phyloP scores from a whole-genome alignment of 2,888 invertebrate genomes.

The Eupithecia insigniata region DNA sequence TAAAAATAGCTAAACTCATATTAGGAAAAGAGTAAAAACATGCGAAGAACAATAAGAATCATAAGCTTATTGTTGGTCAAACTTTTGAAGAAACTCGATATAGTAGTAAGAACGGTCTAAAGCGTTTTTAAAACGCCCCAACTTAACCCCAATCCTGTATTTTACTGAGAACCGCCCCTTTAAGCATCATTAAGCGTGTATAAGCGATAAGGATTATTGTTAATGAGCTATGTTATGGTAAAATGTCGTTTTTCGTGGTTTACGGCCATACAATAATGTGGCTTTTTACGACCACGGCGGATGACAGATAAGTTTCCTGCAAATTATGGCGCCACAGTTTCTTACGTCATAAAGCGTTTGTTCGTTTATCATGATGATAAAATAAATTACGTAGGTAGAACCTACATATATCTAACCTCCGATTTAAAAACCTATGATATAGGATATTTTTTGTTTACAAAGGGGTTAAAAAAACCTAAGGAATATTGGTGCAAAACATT shows the following conservation, averaged over 20 bases:
- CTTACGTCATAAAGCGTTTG: slow-evolving; percentile 5
- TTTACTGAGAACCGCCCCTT: slow-evolving; percentile 61
- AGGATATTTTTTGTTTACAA: too few relatives aligned
- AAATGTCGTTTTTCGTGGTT: slow-evolving; percentile 61
- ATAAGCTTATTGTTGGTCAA: not conserved
- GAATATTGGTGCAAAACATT: too few relatives aligned
- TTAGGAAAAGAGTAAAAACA: not conserved
- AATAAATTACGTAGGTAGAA: not conserved
- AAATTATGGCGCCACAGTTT: slow-evolving; percentile 24
- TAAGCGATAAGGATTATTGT: slow-evolving; percentile 74
- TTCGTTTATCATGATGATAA: slow-evolving; percentile 10
- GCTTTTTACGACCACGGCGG: slow-evolving; percentile 43
- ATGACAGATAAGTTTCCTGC: slow-evolving; percentile 33
- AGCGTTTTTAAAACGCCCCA: not conserved
- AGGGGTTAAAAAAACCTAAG: too few relatives aligned
- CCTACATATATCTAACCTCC: too few relatives aligned
- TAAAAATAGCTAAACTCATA: not conserved
- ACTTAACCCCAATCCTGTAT: slow-evolving; percentile 35
- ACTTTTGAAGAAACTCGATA: not conserved
- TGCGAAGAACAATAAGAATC: not conserved
- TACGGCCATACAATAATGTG: slow-evolving; percentile 49
- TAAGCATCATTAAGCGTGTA: slow-evolving; percentile 78
- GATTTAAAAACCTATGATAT: too few relatives aligned
- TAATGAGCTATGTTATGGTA: slow-evolving; percentile 73
- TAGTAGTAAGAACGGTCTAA: not conserved